Base-by-base conservation (phyloP, 2,797 vertebrate species). In the Pangasius krempfi region DNA sequence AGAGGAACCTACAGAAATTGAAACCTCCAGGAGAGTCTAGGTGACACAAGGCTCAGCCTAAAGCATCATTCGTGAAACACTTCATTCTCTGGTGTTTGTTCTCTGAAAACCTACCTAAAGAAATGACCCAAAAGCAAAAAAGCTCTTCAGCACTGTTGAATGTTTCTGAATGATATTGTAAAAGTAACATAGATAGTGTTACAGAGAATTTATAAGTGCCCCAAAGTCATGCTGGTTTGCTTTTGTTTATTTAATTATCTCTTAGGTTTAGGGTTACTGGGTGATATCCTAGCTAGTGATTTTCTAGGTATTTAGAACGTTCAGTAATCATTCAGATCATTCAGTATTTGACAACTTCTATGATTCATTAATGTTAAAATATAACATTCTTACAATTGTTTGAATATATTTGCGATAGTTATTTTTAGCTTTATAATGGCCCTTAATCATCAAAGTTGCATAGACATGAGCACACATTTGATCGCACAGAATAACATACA, bases 1-100 rank as follows among this genome's bases (percentile, higher is more conserved):
- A 79, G 73, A 90, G 83, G 52, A 90, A 80, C 66, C 85, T 68
- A 47, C 50, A 84, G 86, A 86, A 87, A 89, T 89, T 76, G 90
- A 85, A 89, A 85, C 80, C 85, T 91, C 83, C 54, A 75, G 20
- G 54, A 86, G 84, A n/a, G 72, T 89, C 50, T 81, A 58, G 66
- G 86, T 88, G 66, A 88, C 86, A 84, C 64, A 60, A 73, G 50
- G 80, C 58, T 84, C 60, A 47, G 85, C 73, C 75, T 89, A 73
- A 87, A 80, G 62, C 82, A 84, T 52, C n/a, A 85, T 40, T 50
- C 40, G 3, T 25, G 64, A 40, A 27, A 27, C 20, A 76, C 20
- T 56, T 33, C 18, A 50, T 66, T 60, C 68, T 76, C 84, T 50
- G 56, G 70, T 83, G 87, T 88, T n/a, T 76, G n/a, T 13, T 81